A percentile compares a stretch with the other conserved stretches of the same genome.
These are phyloP conservation scores for Mesitornis unicolor DNA, from an alignment of 2,113 vertebrate species.

Conservation along the genomic window DNA sequence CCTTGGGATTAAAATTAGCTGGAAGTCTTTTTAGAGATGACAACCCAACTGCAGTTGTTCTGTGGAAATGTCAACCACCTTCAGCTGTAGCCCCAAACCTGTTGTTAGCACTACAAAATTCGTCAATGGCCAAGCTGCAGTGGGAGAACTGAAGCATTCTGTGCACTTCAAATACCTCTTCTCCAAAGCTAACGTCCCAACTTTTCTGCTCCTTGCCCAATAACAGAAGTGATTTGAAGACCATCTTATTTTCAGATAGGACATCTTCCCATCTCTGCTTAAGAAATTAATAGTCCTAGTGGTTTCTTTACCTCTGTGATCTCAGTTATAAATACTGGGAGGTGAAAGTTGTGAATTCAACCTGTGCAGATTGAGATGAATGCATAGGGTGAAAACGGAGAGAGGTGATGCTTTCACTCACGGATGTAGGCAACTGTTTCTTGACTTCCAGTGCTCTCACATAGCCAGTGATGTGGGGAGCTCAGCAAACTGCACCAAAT, in stretches of 20 bases:
- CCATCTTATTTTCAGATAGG: neutral
- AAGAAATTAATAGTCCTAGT: neutral
- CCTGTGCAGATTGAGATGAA: neutral
- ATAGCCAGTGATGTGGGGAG: neutral
- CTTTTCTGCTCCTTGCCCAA: neutral
- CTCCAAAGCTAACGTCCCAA: neutral
- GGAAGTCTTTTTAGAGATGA: neutral
- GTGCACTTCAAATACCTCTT: neutral
- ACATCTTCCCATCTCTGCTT: neutral
- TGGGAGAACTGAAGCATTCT: neutral
- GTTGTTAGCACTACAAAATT: neutral
- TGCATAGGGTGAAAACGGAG: neutral
- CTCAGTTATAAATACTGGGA: accelerated
- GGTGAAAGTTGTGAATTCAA: neutral
- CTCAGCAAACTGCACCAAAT: neutral
- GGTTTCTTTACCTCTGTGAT: neutral
- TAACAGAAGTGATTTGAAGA: neutral
- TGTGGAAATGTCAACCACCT: neutral
- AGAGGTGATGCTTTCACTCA: neutral
- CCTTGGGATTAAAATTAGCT: neutral
- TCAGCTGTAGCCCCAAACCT: neutral
- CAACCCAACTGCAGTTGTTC: neutral
- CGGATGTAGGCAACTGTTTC: no score
- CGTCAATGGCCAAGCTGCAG: neutral
- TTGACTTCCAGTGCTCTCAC: neutral